Conservation (phyloP, 2,113 vertebrate species). For the Sebastes fasciatus region DNA sequence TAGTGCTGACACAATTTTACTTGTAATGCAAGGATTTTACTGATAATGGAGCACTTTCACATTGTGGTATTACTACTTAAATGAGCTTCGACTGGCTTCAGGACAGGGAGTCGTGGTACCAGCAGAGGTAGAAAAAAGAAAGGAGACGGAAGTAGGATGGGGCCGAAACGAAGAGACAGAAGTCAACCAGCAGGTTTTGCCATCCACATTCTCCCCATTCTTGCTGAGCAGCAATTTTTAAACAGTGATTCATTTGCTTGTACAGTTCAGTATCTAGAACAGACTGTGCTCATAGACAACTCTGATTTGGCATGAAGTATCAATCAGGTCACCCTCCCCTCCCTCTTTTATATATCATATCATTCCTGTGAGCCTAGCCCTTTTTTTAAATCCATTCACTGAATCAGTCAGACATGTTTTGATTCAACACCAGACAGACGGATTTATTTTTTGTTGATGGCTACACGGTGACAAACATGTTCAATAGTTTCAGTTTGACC, state of each 20-base stretch:
- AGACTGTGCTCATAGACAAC: conserved; percentile 24
- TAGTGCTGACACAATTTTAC: not conserved
- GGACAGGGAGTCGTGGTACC: not conserved
- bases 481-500: conserved; percentile 39
- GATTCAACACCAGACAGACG: not conserved
- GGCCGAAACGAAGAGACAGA: conserved; percentile 14
- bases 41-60: not conserved
- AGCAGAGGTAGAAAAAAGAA: not conserved
- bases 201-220: conserved; percentile 62
- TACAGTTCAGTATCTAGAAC: conserved; percentile 30
- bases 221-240: conserved; percentile 49
- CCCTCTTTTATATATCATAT: not conserved
- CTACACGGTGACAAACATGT: conserved; percentile 44
- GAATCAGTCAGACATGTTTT: not conserved
- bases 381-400: conserved; percentile 1
- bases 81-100: not conserved
- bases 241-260: conserved; percentile 29
- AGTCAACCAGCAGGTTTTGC: conserved; percentile 55
- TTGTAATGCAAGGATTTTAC: too few relatives aligned
- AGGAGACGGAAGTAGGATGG: not conserved
- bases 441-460: not conserved
- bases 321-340: not conserved
- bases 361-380: not conserved
- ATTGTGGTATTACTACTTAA: not conserved
- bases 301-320: conserved; percentile 18